phyloP scores from a whole-genome alignment of 2,888 invertebrate genomes.

The Congeria kusceri region DNA sequence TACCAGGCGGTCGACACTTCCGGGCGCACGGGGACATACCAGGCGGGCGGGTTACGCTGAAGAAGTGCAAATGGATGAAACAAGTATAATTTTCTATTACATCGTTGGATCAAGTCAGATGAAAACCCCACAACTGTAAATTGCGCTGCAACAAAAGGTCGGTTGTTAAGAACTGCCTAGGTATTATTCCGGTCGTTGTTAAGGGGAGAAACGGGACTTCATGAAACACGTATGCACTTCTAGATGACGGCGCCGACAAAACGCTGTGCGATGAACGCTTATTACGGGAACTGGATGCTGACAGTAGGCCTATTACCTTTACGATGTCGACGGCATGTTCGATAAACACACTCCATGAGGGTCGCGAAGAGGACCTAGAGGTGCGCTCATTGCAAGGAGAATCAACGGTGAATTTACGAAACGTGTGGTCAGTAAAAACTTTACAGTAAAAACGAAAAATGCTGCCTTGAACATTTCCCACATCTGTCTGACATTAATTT shows the following conservation, averaged over 20 bases:
- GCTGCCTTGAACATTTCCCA: slow-evolving; percentile 5
- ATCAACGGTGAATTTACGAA: too few species aligned
- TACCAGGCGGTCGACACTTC: too few species aligned
- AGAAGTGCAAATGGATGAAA: slow-evolving; percentile 1
- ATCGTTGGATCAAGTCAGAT: too few species aligned
- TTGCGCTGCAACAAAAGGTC: background rate
- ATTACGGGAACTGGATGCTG: slow-evolving; percentile 2
- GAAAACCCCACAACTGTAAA: background rate
- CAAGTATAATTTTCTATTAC: too few species aligned
- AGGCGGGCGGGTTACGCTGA: slow-evolving; percentile 22
- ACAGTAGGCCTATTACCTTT: slow-evolving; percentile 19
- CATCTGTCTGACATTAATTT: background rate
- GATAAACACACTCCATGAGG: background rate
- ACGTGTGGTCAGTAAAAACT: too few species aligned
- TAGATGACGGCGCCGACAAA: slow-evolving; percentile 17
- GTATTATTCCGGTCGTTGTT: background rate
- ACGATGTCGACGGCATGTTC: slow-evolving; percentile 7
- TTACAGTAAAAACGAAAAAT: background rate
- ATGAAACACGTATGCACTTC: background rate
- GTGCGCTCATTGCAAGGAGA: too few species aligned
- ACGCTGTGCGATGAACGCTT: slow-evolving; percentile 12
- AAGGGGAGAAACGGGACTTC: background rate
- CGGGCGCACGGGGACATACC: too few species aligned
- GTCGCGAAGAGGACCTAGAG: too few species aligned
- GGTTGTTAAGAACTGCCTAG: background rate